Percentiles rank a stretch among this genome's conserved stretches.
phyloP scores from a whole-genome alignment of 2,797 vertebrate species.

The Chaenodraco wilsoni region DNA sequence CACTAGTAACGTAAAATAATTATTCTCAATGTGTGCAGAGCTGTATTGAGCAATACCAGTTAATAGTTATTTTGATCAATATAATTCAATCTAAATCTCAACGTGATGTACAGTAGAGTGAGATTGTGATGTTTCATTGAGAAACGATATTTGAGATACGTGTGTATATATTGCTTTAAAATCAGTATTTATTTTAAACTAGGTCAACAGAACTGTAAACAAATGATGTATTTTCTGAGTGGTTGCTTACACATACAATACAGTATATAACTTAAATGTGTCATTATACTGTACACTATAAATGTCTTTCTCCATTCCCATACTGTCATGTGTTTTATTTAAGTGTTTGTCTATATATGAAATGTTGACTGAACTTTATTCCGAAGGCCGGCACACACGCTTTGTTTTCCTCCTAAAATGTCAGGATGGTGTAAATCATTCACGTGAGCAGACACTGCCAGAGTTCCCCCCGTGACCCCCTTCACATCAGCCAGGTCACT shows the following conservation, averaged over 20 bases:
- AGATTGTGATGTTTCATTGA: conserved; percentile 18
- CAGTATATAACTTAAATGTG: conserved; percentile 5
- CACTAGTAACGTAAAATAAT: background rate
- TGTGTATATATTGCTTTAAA: conserved; percentile 11
- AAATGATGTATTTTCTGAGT: conserved; percentile 18
- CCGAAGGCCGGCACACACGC: conserved; percentile 16
- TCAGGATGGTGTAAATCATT: conserved; percentile 60
- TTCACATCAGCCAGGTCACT: conserved; percentile 30
- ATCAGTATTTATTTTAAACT: conserved; percentile 12
- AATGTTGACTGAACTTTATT: conserved; percentile 15
- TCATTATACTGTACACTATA: conserved; percentile 39
- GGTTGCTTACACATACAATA: background rate
- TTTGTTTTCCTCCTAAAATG: conserved; percentile 32
- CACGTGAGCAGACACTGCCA: conserved; percentile 3
- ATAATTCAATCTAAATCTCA: background rate
- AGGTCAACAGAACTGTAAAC: background rate
- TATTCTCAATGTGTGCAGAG: background rate
- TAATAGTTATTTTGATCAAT: background rate
- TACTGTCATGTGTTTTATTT: too few relatives aligned
- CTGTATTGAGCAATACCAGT: background rate
- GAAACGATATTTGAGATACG: conserved; percentile 13
- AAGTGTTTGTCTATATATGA: background rate
- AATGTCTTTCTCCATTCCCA: conserved; percentile 23
- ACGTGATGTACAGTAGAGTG: background rate
- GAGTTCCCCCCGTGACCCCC: conserved; percentile 23